phyloP scores from a whole-genome alignment of 2,797 vertebrate genomes.

The Brachyrhaphis roseni region DNA sequence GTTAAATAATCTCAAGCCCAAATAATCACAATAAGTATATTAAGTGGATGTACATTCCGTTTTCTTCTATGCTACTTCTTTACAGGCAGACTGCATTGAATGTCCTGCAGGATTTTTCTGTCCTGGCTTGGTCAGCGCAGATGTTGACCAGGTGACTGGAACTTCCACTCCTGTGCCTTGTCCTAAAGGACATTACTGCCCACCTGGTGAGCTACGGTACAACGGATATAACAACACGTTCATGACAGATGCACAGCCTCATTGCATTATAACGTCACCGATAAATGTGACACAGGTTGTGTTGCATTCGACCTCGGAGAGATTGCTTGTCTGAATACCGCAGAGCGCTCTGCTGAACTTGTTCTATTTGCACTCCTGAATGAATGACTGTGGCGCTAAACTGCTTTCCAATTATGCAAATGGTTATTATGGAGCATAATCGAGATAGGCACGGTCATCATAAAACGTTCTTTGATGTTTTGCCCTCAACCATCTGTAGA shows the following conservation, averaged over 20 bases:
- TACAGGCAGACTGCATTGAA: slow-evolving; percentile 75
- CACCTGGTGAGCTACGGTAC: slow-evolving; percentile 72
- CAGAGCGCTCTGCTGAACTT: slow-evolving; percentile 4
- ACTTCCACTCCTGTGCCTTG: slow-evolving; percentile 74
- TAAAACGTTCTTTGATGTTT: slow-evolving; percentile 53
- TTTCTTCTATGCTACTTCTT: slow-evolving; percentile 31
- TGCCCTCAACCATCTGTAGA: slow-evolving; percentile 65
- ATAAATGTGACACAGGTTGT: slow-evolving; percentile 2
- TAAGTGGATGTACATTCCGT: not conserved
- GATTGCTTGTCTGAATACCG: not conserved
- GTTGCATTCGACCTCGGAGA: not conserved
- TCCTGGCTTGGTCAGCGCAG: slow-evolving; percentile 54
- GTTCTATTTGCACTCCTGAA: slow-evolving; percentile 27
- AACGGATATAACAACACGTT: slow-evolving; percentile 4
- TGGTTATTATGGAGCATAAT: slow-evolving; percentile 39
- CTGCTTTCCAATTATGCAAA: slow-evolving; percentile 57
- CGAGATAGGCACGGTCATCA: slow-evolving; percentile 34
- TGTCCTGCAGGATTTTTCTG: slow-evolving; percentile 87
- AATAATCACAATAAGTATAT: slow-evolving; percentile 3
- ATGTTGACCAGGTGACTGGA: slow-evolving; percentile 60
- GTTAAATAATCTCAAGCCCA: not conserved
- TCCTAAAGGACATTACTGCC: slow-evolving; percentile 83
- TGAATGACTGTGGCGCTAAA: slow-evolving; percentile 42
- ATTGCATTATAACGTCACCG: slow-evolving; percentile 11
- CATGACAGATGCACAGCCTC: slow-evolving; percentile 3